Evolutionary conservation across 2,113 vertebrate species (phyloP).

Genomic region (Theristicus caerulescens): DNA sequence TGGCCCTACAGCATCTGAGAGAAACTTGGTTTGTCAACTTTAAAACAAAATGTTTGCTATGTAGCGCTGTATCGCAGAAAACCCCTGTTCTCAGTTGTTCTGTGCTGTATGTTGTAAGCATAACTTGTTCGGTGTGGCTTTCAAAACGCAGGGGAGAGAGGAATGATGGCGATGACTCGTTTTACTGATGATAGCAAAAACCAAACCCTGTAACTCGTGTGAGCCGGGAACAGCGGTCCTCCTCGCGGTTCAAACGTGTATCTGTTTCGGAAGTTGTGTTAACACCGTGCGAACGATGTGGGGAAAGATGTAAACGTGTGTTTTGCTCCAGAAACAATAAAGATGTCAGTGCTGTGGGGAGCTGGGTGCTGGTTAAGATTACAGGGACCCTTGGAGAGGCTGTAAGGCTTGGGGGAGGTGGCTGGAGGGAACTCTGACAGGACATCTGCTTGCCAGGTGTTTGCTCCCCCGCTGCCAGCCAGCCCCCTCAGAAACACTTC

Average conservation of each 20-base stretch:
- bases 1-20: neutral
- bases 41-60: neutral
- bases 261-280: neutral
- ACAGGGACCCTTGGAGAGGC: neutral
- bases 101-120: neutral
- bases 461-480: neutral
- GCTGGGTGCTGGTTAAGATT: neutral
- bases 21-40: neutral
- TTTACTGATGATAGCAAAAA: neutral
- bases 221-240: neutral
- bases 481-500: neutral
- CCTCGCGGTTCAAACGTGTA: neutral
- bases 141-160: neutral
- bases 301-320: neutral
- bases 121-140: neutral
- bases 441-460: too few species aligned
- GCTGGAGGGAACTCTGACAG: neutral
- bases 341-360: constrained; percentile 11
- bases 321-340: constrained; percentile 53
- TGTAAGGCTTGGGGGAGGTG: neutral
- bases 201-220: neutral
- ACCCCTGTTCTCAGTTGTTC: neutral
- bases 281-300: neutral
- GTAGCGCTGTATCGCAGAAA: neutral
- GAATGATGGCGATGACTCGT: neutral